Base-by-base conservation (phyloP, 1,140 invertebrate genomes). In the Drosophila prosaltans region DNA sequence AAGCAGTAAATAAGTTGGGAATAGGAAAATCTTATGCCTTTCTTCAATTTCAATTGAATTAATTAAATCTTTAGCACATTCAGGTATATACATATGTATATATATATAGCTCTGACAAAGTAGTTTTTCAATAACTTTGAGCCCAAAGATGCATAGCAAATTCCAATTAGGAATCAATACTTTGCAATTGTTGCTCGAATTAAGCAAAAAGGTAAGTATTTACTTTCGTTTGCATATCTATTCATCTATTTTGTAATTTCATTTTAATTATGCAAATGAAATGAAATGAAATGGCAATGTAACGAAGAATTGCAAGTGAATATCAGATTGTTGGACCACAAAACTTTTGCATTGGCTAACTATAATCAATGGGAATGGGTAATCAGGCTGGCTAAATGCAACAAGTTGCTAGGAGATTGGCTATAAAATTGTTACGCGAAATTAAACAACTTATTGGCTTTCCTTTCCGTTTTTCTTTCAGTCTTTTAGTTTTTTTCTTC, bases 371-470 rank as follows among this genome's bases (percentile, higher is more conserved):
- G 21, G 45, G 16, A 24, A 48, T 24, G 45, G 24, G 54, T 39
- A 16, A 59, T 59, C 11, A 11, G 7, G n/a, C 24, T n/a, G 48
- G 69, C 63, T 76, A 76, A 88, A 76, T 69, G 83, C 83, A 86
- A 86, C 82, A 88, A 86, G 82, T 86, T 51, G 45, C 9, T 21
- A 21, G 21, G 21, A 3, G 63, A 65, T 59, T 26, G 26, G 51
- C 76, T 57, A 80, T 84, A 84, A 85, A 81, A 86, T 73, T 58
- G 83, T 77, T 77, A 77, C 59, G 73, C 69, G 74, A 88, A 83
- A 80, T 88, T 80, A 83, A 83, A 83, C 70, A 89, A 86, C 72
- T 82, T 88, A 86, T 88, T 80, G 76, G 32, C 64, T 51, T 51
- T 51, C 26, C 45, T 51, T 51, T 51, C 45, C 45, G 45, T 51